Evolutionary conservation across 2,113 vertebrate genomes (phyloP).

Genomic region (Ictalurus furcatus): DNA sequence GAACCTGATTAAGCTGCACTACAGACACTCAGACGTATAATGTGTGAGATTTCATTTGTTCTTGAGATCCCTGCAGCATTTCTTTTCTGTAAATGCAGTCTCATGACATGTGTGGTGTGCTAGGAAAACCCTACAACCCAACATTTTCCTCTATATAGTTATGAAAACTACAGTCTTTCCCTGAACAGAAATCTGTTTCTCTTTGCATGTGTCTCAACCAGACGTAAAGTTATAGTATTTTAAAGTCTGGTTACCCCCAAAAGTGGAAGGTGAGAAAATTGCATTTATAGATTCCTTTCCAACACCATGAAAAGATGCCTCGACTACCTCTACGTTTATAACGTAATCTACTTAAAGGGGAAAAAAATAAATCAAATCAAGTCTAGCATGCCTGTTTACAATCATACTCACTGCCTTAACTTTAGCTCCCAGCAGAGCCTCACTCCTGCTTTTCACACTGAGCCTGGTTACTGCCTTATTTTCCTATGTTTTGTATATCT

Average conservation of each 20-base stretch:
- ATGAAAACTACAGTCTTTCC: not conserved
- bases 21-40: not conserved
- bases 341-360: not conserved
- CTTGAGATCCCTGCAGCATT: not conserved
- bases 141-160: not conserved
- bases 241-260: not conserved
- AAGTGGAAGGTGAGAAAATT: not conserved
- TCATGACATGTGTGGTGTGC: not conserved
- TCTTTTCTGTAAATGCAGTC: not conserved
- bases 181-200: not conserved
- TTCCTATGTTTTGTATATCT: slow-evolving; percentile 10
- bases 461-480: not conserved
- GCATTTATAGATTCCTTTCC: not conserved
- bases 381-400: not conserved
- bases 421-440: not conserved
- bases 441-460: not conserved
- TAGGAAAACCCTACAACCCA: not conserved
- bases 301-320: not conserved
- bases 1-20: not conserved
- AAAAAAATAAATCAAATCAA: not conserved
- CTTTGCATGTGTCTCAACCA: not conserved
- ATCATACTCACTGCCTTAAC: not conserved
- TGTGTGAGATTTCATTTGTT: not conserved
- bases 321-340: not conserved
- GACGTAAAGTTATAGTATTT: not conserved